phyloP scores from a whole-genome alignment of 2,113 vertebrate genomes.

The Sceloporus tristichus region DNA sequence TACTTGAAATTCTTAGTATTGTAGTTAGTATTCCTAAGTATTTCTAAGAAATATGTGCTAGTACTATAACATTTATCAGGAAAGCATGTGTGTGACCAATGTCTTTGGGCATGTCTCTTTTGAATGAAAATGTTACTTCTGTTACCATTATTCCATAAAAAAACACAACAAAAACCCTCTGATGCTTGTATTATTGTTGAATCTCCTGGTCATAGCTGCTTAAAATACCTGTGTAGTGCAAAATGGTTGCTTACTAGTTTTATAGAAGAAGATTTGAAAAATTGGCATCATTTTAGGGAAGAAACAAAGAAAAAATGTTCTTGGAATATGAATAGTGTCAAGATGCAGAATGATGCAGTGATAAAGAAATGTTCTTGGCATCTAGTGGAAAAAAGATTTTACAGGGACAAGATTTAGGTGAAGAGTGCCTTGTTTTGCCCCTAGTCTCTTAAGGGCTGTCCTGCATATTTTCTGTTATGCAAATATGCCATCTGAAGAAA shows the following conservation, averaged over 20 bases:
- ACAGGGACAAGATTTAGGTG: slow-evolving; percentile 36
- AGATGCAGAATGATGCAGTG: slow-evolving; percentile 63
- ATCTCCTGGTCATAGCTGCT: background rate
- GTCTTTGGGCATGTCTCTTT: background rate
- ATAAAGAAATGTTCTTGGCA: slow-evolving; percentile 71
- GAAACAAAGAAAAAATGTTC: slow-evolving; percentile 54
- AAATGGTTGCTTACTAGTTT: background rate
- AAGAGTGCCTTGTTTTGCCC: background rate
- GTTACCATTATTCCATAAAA: background rate
- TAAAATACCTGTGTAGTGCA: background rate
- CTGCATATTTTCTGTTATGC: background rate
- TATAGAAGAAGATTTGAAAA: slow-evolving; percentile 34
- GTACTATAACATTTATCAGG: background rate
- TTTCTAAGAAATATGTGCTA: background rate
- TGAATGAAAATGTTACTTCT: background rate
- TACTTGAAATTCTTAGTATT: background rate
- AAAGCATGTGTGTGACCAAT: background rate
- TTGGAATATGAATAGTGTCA: slow-evolving; percentile 51
- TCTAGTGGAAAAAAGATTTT: slow-evolving; percentile 39
- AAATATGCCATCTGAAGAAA: slow-evolving; percentile 20
- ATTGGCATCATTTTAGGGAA: slow-evolving; percentile 24
- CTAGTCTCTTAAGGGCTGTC: slow-evolving; percentile 31
- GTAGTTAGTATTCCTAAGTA: background rate
- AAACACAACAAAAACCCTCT: background rate
- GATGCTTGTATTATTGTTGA: background rate